phyloP scores from a whole-genome alignment of 2,797 vertebrate genomes.

The Sebastiscus albofasciatus region DNA sequence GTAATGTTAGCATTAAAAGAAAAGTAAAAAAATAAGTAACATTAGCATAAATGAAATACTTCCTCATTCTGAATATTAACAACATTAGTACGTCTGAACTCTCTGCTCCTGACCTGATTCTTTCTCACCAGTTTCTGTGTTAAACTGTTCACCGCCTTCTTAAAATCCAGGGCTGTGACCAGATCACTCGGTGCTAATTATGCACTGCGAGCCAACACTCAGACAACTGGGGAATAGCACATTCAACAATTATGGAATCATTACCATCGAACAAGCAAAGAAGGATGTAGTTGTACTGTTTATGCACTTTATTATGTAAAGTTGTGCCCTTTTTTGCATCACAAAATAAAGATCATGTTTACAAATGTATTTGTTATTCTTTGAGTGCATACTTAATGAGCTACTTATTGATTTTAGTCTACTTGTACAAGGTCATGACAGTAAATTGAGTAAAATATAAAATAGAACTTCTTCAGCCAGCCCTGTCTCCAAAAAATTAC shows the following conservation, averaged over 20 bases:
- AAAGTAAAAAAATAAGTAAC: background rate
- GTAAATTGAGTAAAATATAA: background rate
- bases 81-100: background rate
- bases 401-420: background rate
- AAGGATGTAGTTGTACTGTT: background rate
- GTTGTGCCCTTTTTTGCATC: background rate
- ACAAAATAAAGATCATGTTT: background rate
- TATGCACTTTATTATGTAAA: background rate
- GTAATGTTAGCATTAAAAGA: background rate
- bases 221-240: background rate
- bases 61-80: background rate
- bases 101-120: background rate
- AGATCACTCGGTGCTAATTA: background rate
- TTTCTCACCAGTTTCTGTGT: background rate
- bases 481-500: too few species aligned
- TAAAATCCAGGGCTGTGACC: background rate
- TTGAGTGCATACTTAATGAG: background rate
- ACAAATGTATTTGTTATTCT: background rate
- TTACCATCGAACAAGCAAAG: background rate
- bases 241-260: background rate
- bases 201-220: background rate
- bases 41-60: background rate
- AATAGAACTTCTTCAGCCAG: background rate
- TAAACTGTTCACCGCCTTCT: background rate
- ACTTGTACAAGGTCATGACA: background rate